Evolutionary conservation across 2,888 invertebrate species (phyloP).

Genomic region (Pomacea canaliculata): DNA sequence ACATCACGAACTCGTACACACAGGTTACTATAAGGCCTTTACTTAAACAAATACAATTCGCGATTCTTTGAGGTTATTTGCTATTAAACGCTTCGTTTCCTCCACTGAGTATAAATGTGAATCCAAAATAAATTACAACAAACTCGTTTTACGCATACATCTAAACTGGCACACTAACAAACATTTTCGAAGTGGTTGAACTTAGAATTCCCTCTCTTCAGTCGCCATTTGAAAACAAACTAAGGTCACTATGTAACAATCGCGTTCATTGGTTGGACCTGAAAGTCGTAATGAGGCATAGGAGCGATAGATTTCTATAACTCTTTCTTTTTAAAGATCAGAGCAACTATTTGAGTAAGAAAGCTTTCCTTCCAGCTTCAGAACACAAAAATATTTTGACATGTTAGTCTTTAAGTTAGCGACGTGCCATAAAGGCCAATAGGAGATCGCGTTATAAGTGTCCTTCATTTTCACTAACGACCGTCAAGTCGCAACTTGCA

Average conservation of each 20-base stretch:
- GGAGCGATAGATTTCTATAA: no score
- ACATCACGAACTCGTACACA: constrained; percentile 8
- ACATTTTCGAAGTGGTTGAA: constrained; percentile 1
- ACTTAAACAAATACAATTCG: no score
- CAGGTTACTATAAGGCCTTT: no score
- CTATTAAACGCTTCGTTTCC: no score
- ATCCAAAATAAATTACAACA: neutral
- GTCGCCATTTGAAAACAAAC: constrained; percentile 56
- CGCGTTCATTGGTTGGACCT: constrained; percentile 38
- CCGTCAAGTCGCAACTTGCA: constrained; percentile 16
- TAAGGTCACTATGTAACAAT: constrained; percentile 29
- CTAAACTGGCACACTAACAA: neutral
- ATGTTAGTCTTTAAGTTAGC: neutral
- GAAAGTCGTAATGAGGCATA: no score
- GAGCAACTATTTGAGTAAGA: no score
- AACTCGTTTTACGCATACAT: neutral
- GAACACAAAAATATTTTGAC: no score
- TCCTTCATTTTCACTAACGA: constrained; percentile 13
- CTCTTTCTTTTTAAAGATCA: no score
- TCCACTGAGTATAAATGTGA: no score
- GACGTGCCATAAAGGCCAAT: constrained; percentile 15
- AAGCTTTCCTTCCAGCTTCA: no score
- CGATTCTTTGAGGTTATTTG: no score
- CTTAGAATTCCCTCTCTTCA: constrained; percentile 35
- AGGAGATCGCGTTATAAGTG: neutral